Evolutionary conservation across 2,888 invertebrate species (phyloP).

Genomic region (Lagria hirta): DNA sequence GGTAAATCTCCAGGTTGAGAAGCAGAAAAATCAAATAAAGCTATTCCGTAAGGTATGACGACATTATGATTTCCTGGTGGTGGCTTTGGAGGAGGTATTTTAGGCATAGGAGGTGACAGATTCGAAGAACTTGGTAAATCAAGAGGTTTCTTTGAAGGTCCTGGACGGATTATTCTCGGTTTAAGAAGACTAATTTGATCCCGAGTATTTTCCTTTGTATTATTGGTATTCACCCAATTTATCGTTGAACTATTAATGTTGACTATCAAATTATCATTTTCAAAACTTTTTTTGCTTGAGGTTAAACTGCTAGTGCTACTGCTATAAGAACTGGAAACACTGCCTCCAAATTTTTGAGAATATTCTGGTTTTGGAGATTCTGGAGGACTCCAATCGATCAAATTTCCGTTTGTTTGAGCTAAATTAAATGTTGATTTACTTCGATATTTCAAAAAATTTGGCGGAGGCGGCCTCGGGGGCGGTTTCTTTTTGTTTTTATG

Average conservation of each 20-base stretch:
- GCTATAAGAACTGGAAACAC: conserved; percentile 51
- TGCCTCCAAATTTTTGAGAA: conserved; percentile 46
- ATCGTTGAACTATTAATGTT: conserved; percentile 8
- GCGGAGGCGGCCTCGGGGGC: conserved; percentile 73
- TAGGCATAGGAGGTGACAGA: conserved; percentile 67
- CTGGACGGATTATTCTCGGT: conserved; percentile 75
- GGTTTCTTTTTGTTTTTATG: conserved; percentile 63
- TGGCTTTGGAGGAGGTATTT: conserved; percentile 75
- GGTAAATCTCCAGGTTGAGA: conserved; percentile 75
- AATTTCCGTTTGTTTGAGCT: conserved; percentile 48
- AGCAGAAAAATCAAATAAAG: conserved; percentile 76
- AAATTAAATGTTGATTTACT: conserved; percentile 50
- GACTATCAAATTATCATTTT: conserved; percentile 55
- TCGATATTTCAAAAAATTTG: conserved; percentile 54
- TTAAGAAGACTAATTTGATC: conserved; percentile 52
- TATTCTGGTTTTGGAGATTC: conserved; percentile 49
- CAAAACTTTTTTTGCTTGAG: conserved; percentile 81
- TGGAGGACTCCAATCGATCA: conserved; percentile 59
- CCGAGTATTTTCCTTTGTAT: conserved; percentile 14
- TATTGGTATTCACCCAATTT: conserved; percentile 10
- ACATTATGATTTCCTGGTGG: conserved; percentile 56
- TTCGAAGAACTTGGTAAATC: conserved; percentile 12
- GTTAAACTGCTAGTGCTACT: conserved; percentile 58
- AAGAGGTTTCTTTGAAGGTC: conserved; percentile 49
- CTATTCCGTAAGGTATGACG: conserved; percentile 70